Conservation (phyloP, 2,888 invertebrate species). For the Scaeva pyrastri region DNA sequence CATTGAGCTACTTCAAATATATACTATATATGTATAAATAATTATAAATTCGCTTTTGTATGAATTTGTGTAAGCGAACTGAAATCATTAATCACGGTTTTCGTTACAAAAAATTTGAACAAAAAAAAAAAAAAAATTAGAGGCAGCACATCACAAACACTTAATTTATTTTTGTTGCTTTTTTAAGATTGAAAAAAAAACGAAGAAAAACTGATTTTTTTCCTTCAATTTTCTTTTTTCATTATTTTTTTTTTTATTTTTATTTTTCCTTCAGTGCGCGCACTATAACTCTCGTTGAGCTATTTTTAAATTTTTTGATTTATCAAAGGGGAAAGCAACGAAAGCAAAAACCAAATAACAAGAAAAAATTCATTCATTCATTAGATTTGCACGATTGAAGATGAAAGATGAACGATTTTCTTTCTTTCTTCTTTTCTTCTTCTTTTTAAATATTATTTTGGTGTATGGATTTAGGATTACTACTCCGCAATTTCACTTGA, state of each 20-base stretch:
- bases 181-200: slow-evolving; percentile 9
- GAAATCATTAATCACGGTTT: slow-evolving; percentile 67
- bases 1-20: slow-evolving; percentile 63
- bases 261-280: slow-evolving; percentile 49
- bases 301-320: slow-evolving; percentile 74
- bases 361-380: slow-evolving; percentile 73
- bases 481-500: slow-evolving; percentile 70
- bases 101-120: slow-evolving; percentile 58
- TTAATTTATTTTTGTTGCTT: slow-evolving; percentile 35
- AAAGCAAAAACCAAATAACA: slow-evolving; percentile 39
- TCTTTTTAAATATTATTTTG: neutral
- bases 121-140: too few relatives aligned
- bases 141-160: slow-evolving; percentile 55
- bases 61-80: slow-evolving; percentile 34
- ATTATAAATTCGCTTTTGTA: slow-evolving; percentile 35
- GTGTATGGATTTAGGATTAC: slow-evolving; percentile 30
- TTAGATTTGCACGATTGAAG: slow-evolving; percentile 75
- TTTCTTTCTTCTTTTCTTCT: slow-evolving; percentile 28
- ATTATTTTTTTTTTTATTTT: slow-evolving; percentile 6
- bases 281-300: slow-evolving; percentile 69
- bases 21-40: neutral
- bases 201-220: slow-evolving; percentile 21
- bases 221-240: slow-evolving; percentile 18
- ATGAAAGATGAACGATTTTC: slow-evolving; percentile 72
- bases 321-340: slow-evolving; percentile 68